Evolutionary conservation across 2,888 invertebrate genomes (phyloP), one percentile per base, ranked within the genome.

Genomic region (Megastigmus dorsalis): DNA sequence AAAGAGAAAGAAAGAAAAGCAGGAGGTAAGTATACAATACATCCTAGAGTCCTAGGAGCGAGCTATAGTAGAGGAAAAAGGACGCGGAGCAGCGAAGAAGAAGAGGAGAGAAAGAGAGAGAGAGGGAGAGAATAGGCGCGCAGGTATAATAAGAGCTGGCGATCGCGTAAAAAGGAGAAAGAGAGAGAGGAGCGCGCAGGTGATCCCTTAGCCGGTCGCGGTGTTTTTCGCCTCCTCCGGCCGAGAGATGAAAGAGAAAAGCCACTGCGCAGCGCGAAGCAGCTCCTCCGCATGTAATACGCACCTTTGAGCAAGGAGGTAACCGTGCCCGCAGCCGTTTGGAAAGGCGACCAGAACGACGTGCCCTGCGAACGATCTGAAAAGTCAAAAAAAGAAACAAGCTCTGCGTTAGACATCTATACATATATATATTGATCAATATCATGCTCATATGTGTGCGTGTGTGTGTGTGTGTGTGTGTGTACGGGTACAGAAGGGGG

Each of bases 301-400:
- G 80, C 87, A 93, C 94, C 94, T 93, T 93, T 94, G 88, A 94
- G 94, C 78, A 94, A 89, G 70, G 93, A 91, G 77, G 94, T 94
- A 79, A 94, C 93, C 79, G 93, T 93, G 73, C 93, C 93, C 81
- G 94, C 94, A 82, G 94, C 94, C 82, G 93, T 93, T 89, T 94
- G 94, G 88, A 94, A 94, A 81, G 94, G 93, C 84, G 93, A 87
- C 94, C 94, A 94, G 75, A 93, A 88, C 15, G 80, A 80, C 76
- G 92, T 90, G 77, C 92, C 92, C 79, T 93, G 92, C 81, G 91
- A 90, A 79, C 93, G 91, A 89, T 93, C 93, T 93, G 87, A 10
- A 88, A 79, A 57, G 7, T 52, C 18, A 55, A 30, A 71, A 50
- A 57, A 30, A 54, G 28, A 38, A 30, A 30, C n/a, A 54, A 18